These are phyloP conservation scores for Leucoraja ocellata DNA, from an alignment of 2,797 vertebrate genomes.

Conservation along the genomic window DNA sequence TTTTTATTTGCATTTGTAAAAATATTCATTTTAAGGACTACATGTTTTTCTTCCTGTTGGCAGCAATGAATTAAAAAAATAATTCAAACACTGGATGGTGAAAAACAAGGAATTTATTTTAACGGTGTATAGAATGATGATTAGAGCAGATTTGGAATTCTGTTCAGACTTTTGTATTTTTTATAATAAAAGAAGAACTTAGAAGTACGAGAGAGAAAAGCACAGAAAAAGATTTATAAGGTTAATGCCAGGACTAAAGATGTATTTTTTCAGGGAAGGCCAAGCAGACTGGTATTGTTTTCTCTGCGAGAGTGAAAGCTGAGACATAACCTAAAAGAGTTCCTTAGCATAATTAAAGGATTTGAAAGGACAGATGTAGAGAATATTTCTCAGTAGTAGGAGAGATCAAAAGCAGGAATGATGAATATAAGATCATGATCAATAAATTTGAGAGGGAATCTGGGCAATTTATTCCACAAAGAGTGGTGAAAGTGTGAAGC, in stretches of 20 bases:
- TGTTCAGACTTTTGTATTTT: not conserved
- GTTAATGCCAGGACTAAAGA: not conserved
- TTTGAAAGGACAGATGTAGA: not conserved
- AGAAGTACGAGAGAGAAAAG: not conserved
- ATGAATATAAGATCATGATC: not conserved
- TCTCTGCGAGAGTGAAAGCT: not conserved
- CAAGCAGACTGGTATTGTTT: not conserved
- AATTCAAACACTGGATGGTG: not conserved
- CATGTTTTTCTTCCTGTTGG: not conserved
- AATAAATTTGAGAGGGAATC: not conserved
- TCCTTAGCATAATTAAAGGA: not conserved
- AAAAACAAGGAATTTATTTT: not conserved
- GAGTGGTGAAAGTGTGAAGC: not conserved
- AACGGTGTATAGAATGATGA: not conserved
- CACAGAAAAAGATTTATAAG: not conserved
- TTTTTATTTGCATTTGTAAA: not conserved
- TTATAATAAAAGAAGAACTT: not conserved
- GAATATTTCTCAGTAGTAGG: not conserved
- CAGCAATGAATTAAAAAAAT: not conserved
- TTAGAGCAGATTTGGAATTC: not conserved
- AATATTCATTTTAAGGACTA: not conserved
- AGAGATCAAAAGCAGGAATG: not conserved
- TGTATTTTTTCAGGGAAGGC: not conserved
- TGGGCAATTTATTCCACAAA: not conserved
- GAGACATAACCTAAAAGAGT: not conserved